These are phyloP conservation scores for Clarias batrachus DNA, from an alignment of 2,113 vertebrate genomes.

Conservation along the genomic window DNA sequence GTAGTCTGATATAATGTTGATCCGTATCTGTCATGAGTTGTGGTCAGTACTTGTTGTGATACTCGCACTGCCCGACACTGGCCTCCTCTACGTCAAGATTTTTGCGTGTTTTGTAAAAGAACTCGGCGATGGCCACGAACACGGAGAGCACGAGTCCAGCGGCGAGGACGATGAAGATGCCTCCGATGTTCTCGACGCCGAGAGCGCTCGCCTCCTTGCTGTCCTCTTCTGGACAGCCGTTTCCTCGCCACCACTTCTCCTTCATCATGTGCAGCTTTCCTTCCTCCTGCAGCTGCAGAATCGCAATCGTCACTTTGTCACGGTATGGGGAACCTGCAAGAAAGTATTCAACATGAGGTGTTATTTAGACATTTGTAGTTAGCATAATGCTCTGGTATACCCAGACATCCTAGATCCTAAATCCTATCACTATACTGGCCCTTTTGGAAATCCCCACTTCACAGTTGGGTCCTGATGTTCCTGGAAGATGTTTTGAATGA, in stretches of 20 bases:
- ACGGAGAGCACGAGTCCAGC: slow-evolving; percentile 95
- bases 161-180: slow-evolving; percentile 95
- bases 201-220: slow-evolving; percentile 94
- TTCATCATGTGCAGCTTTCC: slow-evolving; percentile 99
- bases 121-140: slow-evolving; percentile 97
- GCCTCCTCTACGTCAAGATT: slow-evolving; percentile 94
- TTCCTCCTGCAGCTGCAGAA: slow-evolving; percentile 95
- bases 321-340: slow-evolving; percentile 88
- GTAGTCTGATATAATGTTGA: not conserved
- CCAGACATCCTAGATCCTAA: not conserved
- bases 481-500: not conserved
- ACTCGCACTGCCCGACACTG: slow-evolving; percentile 76
- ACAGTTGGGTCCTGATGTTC: not conserved
- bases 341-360: not conserved
- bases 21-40: not conserved
- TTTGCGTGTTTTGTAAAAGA: slow-evolving; percentile 92
- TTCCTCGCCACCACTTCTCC: slow-evolving; percentile 97
- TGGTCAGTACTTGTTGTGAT: slow-evolving; percentile 74
- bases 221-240: slow-evolving; percentile 94
- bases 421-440: not conserved
- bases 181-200: slow-evolving; percentile 96
- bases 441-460: not conserved
- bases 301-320: slow-evolving; percentile 95
- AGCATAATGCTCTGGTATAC: too few species aligned
- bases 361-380: not conserved